These are phyloP conservation scores for Drosophila seguyi DNA, from an alignment of 1,140 invertebrate species.

Conservation along the genomic window DNA sequence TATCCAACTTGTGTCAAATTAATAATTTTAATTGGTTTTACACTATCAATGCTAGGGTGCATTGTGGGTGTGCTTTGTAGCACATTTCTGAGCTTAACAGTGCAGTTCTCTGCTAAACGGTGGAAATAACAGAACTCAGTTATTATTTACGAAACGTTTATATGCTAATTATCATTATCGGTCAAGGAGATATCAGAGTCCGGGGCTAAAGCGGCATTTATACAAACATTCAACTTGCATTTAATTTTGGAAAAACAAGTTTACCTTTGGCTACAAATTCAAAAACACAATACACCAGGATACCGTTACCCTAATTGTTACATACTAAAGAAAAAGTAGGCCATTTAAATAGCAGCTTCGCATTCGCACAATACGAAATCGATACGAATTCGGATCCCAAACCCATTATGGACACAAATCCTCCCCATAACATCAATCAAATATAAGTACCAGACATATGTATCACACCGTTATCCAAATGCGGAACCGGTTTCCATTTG, in stretches of 20 bases:
- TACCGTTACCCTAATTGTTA: not conserved
- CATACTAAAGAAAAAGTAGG: not conserved
- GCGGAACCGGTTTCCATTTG: slow-evolving; percentile 36
- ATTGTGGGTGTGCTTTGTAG: too few relatives aligned
- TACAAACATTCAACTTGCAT: not conserved
- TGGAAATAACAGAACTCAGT: too few relatives aligned
- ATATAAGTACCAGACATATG: slow-evolving; percentile 42
- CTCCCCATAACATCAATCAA: slow-evolving; percentile 34
- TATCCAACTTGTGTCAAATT: not conserved
- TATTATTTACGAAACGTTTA: too few relatives aligned
- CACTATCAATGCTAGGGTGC: not conserved
- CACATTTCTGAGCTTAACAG: too few relatives aligned
- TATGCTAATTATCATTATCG: too few relatives aligned
- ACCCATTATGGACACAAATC: slow-evolving; percentile 7
- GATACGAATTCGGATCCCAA: not conserved
- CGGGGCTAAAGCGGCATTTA: too few relatives aligned
- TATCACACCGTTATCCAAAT: slow-evolving; percentile 40
- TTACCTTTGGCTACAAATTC: not conserved
- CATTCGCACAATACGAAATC: not conserved
- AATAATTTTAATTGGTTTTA: not conserved
- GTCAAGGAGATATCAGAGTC: too few relatives aligned
- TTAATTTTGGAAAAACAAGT: not conserved
- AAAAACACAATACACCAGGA: not conserved
- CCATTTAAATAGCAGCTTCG: not conserved
- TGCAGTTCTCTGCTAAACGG: too few relatives aligned